Evolutionary conservation across 1,140 invertebrate species (phyloP).

Genomic region (Leucophenga varia): DNA sequence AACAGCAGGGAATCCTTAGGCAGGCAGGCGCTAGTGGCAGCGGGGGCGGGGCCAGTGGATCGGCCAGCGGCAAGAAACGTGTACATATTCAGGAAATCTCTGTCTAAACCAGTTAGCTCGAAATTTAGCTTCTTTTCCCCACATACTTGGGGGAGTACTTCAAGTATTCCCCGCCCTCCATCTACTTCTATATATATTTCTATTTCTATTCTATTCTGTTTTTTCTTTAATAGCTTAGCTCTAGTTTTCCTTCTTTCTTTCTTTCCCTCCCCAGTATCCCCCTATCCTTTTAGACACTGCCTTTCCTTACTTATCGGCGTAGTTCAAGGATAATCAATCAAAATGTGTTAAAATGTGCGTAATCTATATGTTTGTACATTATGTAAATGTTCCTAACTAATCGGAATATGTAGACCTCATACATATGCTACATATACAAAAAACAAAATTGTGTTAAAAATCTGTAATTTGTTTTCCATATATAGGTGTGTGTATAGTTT

Average conservation of each 20-base stretch:
- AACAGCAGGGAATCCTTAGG: slow-evolving; percentile 61
- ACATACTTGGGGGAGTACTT: no score
- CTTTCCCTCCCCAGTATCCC: slow-evolving; percentile 1
- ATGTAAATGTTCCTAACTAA: slow-evolving; percentile 52
- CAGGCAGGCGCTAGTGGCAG: slow-evolving; percentile 58
- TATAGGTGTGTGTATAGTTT: slow-evolving; percentile 38
- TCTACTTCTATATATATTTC: no score
- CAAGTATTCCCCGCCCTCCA: no score
- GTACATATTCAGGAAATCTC: slow-evolving; percentile 87
- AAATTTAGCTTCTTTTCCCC: no score
- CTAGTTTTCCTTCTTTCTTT: slow-evolving; percentile 6
- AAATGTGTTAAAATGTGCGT: slow-evolving; percentile 26
- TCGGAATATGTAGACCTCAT: slow-evolving; percentile 19
- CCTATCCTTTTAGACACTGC: no score
- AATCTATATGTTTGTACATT: slow-evolving; percentile 47
- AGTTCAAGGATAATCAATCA: slow-evolving; percentile 3
- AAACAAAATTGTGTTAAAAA: slow-evolving; percentile 12
- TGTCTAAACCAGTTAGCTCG: no score
- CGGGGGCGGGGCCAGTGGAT: slow-evolving; percentile 61
- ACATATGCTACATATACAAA: no score
- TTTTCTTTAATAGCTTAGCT: background rate
- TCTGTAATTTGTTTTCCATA: slow-evolving; percentile 31
- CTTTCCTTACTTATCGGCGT: no score
- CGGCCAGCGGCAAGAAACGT: slow-evolving; percentile 72
- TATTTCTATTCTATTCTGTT: background rate